Evolutionary conservation across 2,888 invertebrate genomes (phyloP).

Genomic region (Epicampocera succincta): DNA sequence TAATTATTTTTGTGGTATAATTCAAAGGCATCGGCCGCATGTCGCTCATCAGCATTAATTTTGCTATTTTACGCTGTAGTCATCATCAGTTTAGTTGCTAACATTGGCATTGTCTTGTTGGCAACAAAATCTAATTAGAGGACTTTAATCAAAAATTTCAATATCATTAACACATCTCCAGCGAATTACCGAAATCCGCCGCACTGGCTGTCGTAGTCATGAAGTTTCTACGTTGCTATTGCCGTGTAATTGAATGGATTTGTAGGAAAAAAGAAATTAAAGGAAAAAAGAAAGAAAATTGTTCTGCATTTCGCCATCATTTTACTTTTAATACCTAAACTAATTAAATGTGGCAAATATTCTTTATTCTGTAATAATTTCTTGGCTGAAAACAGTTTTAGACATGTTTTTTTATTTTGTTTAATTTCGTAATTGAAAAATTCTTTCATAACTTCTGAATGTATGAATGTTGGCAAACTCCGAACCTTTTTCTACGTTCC

Average conservation of each 20-base stretch:
- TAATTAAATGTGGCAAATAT: no score
- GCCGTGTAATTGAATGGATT: background rate
- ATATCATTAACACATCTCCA: conserved; percentile 56
- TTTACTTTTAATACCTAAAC: no score
- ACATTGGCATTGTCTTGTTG: conserved; percentile 40
- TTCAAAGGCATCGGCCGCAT: conserved; percentile 29
- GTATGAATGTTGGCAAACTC: no score
- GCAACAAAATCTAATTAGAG: conserved; percentile 61
- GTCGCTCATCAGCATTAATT: conserved; percentile 29
- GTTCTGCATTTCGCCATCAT: no score
- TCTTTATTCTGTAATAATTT: no score
- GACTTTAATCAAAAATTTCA: conserved; percentile 60
- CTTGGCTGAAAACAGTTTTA: no score
- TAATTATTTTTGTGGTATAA: conserved; percentile 32
- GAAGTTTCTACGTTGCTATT: background rate
- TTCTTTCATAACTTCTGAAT: no score
- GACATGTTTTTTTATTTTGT: no score
- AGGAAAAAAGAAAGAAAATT: no score
- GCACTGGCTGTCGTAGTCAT: background rate
- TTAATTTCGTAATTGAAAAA: no score
- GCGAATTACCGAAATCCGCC: conserved; percentile 7
- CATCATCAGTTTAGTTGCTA: conserved; percentile 40
- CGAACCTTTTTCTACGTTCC: no score
- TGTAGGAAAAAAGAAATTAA: background rate
- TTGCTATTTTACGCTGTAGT: conserved; percentile 14